Percentiles rank a stretch among this genome's conserved stretches.
Conservation (phyloP, 1,140 invertebrate species). For the Oppia nitens region DNA sequence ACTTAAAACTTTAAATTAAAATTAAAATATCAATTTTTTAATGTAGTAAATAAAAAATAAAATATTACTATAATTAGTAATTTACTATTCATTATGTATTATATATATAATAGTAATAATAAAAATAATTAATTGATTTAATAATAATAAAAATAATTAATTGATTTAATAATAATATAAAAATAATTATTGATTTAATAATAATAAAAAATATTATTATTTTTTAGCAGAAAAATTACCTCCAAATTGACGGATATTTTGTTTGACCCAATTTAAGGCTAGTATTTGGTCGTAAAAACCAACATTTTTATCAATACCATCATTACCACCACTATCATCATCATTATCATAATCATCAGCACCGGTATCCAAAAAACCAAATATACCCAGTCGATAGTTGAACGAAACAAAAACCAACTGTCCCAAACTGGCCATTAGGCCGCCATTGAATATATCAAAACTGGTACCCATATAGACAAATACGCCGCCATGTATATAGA, state of each 20-base stretch:
- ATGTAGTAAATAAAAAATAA: no score
- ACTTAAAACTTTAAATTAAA: no score
- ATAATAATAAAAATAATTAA: no score
- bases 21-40: no score
- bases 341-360: slow-evolving; percentile 69
- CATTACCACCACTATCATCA: slow-evolving; percentile 80
- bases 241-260: slow-evolving; percentile 82
- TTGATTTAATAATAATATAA: no score
- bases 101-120: no score
- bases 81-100: no score
- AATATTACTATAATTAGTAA: no score
- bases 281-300: slow-evolving; percentile 85
- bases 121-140: no score
- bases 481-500: slow-evolving; percentile 50
- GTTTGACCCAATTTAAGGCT: slow-evolving; percentile 79
- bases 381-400: slow-evolving; percentile 77
- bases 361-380: slow-evolving; percentile 83
- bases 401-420: slow-evolving; percentile 83
- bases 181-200: no score
- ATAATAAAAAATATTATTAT: no score
- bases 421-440: slow-evolving; percentile 68
- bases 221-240: no score
- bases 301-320: slow-evolving; percentile 73
- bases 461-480: slow-evolving; percentile 70
- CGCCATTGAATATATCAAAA: slow-evolving; percentile 79